Percentiles rank a stretch among this genome's conserved stretches.
phyloP scores from a whole-genome alignment of 2,888 invertebrate genomes.

The Teleiodes luculella region DNA sequence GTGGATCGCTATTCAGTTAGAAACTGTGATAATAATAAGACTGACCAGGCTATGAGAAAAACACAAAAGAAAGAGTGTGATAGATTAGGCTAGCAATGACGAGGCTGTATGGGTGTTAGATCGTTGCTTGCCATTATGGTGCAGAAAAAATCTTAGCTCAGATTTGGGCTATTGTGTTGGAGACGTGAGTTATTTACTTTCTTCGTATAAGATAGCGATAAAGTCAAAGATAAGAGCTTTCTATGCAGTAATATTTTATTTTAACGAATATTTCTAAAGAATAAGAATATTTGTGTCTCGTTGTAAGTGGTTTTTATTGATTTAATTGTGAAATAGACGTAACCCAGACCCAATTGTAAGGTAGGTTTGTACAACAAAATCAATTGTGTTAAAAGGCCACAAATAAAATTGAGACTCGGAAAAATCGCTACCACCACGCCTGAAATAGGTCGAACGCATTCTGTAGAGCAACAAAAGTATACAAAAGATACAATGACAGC shows the following conservation, averaged over 20 bases:
- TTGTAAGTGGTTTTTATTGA: no score
- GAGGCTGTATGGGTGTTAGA: background rate
- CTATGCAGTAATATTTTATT: no score
- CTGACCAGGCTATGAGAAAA: background rate
- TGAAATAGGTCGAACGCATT: conserved; percentile 42
- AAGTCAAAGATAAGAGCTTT: no score
- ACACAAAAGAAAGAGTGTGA: background rate
- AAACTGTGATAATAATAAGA: background rate
- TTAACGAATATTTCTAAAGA: no score
- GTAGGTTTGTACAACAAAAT: conserved; percentile 8
- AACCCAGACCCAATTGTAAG: no score
- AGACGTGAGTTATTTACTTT: background rate
- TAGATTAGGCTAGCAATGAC: background rate
- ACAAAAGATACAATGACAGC: conserved; percentile 37
- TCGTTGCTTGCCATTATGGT: background rate
- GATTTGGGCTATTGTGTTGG: background rate
- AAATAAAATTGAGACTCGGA: conserved; percentile 1
- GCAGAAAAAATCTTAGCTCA: background rate
- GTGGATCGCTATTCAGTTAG: background rate
- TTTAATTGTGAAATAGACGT: no score
- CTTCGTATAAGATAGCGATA: background rate
- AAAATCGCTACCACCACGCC: conserved; percentile 19
- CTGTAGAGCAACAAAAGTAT: conserved; percentile 37
- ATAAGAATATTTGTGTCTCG: no score
- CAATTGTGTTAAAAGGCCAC: conserved; percentile 16